Conservation (phyloP, 2,888 invertebrate species). For the Lamellibrachia columna region DNA sequence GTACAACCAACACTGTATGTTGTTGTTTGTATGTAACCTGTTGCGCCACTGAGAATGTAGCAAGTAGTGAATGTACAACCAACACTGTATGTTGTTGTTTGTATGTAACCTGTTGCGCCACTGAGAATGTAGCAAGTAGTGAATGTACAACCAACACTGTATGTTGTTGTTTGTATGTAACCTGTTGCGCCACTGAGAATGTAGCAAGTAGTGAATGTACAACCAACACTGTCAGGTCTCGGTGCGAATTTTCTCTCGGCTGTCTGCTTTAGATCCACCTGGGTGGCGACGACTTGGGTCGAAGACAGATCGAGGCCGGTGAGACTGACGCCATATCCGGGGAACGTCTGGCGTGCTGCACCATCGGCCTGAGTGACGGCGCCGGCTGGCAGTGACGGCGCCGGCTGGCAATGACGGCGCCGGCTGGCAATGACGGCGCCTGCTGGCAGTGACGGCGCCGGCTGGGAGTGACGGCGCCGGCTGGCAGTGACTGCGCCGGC, state of each 20-base stretch:
- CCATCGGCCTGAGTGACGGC: background rate
- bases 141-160: background rate
- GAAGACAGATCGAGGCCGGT: background rate
- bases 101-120: too few relatives aligned
- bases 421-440: background rate
- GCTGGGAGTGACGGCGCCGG: background rate
- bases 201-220: background rate
- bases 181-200: background rate
- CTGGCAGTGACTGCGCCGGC: background rate
- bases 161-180: too few relatives aligned
- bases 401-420: background rate
- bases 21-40: too few relatives aligned
- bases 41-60: background rate
- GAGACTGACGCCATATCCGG: background rate
- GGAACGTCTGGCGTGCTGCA: background rate
- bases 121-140: background rate
- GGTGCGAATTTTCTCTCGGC: background rate
- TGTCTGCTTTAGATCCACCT: background rate
- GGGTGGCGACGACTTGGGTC: background rate
- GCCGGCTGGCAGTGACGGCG: background rate
- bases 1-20: background rate
- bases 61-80: background rate
- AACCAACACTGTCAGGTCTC: background rate
- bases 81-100: background rate
- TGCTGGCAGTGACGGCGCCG: background rate